A percentile compares a stretch with the other conserved stretches of the same genome.
These are phyloP conservation scores for Amphimallon solstitiale DNA, from an alignment of 2,888 invertebrate species.

Conservation along the genomic window DNA sequence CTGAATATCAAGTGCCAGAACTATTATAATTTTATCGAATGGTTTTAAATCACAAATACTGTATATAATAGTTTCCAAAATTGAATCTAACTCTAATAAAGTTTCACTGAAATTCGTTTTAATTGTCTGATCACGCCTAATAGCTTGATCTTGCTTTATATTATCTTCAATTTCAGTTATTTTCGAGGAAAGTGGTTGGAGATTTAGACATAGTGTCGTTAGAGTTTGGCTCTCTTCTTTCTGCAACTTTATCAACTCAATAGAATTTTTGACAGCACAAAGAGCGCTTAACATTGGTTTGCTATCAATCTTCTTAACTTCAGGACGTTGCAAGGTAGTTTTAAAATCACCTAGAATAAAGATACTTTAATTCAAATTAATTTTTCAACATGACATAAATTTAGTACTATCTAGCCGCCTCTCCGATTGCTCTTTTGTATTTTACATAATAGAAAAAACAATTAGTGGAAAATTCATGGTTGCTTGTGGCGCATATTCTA, in stretches of 20 bases:
- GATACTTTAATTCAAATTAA: not conserved
- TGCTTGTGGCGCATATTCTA: no score
- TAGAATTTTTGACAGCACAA: slow-evolving; percentile 34
- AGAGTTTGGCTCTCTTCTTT: slow-evolving; percentile 9
- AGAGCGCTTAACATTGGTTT: slow-evolving; percentile 31
- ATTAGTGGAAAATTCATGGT: no score
- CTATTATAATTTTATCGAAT: slow-evolving; percentile 29
- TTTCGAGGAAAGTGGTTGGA: slow-evolving; percentile 38
- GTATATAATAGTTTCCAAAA: slow-evolving; percentile 12
- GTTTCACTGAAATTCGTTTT: not conserved
- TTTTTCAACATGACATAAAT: no score
- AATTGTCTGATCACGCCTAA: slow-evolving; percentile 21
- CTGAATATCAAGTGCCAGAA: slow-evolving; percentile 33
- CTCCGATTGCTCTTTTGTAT: no score
- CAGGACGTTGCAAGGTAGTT: slow-evolving; percentile 24
- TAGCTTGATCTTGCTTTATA: slow-evolving; percentile 26
- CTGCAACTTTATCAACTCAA: slow-evolving; percentile 19
- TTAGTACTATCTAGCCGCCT: no score
- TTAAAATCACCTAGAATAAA: slow-evolving; percentile 31
- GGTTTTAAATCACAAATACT: slow-evolving; percentile 10
- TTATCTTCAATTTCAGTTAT: slow-evolving; percentile 35
- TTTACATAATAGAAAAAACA: no score
- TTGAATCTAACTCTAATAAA: not conserved
- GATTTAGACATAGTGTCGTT: slow-evolving; percentile 27
- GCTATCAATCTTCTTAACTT: slow-evolving; percentile 33